Base-by-base conservation (phyloP, 1,140 invertebrate species). In the Drosophila dunni region DNA sequence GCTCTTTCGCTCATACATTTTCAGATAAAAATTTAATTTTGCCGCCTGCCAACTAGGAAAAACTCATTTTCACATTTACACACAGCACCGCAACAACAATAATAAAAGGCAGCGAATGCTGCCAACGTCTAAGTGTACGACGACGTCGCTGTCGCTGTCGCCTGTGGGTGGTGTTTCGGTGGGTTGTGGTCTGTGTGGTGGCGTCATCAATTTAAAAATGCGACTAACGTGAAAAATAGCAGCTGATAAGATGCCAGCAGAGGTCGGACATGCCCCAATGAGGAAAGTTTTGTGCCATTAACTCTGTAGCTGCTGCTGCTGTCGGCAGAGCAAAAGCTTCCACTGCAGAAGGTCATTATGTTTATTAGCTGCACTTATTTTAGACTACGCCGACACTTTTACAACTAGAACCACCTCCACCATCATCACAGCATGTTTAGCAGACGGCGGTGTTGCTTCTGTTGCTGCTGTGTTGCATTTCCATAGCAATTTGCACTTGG, bases 181-280 rank as follows among this genome's bases (percentile, higher is more conserved):
- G 5, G 33, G 36, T 11, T 15, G 24, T 50, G 33, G 48, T 40
- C 56, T 66, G 57, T 65, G 38, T 64, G 38, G 29, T 88, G 84
- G 54, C 84, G 83, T 88, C 84, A 89, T 88, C 85, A 89, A 78
- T 83, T 88, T 83, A 66, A 78, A 88, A 83, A 75, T 79, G 53
- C 66, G 64, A 56, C 57, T 51, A 36, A 44, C 20, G 29, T 44
- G 17, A 6, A 34, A 56, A 13, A 51, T 42, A 42, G 15, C 68
- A 74, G 62, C 79, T 88, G 82, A 86, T 86, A 86, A 86, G 83
- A 53, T 11, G 51, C 42, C 65, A 67, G 45, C 48, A 38, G 42
- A 11, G 10, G 33, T 70, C 54, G 64, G 56, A 53, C 64, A 60
- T 68, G 64, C 48, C 33, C 40, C 64, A 77, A 58, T 38, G 72